Evolutionary conservation across 1,140 invertebrate genomes (phyloP).

Genomic region (Belonocnema kinseyi): DNA sequence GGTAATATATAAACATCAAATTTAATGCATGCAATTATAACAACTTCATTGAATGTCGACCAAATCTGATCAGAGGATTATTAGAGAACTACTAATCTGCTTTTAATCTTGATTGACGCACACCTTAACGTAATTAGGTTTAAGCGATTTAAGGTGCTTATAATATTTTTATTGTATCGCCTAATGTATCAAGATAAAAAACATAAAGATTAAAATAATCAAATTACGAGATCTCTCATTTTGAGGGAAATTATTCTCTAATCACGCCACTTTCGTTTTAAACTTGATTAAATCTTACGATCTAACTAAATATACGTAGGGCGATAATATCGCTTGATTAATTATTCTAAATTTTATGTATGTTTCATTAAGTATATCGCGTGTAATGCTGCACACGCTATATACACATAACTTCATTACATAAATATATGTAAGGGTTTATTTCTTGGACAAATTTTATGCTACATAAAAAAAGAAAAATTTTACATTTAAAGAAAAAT

Average conservation of each 20-base stretch:
- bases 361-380: slow-evolving; percentile 12
- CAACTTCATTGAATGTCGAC: no score
- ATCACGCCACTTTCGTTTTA: not conserved
- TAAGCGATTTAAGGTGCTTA: no score
- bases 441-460: slow-evolving; percentile 22
- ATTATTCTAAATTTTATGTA: slow-evolving; percentile 4
- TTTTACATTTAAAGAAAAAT: not conserved
- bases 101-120: no score
- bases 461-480: not conserved
- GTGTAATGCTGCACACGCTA: slow-evolving; percentile 13
- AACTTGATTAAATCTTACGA: not conserved
- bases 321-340: slow-evolving; percentile 14
- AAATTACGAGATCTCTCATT: not conserved
- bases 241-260: not conserved
- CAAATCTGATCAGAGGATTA: no score
- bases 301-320: not conserved
- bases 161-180: no score
- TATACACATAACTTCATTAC: slow-evolving; percentile 15
- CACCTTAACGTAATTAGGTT: no score
- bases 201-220: not conserved
- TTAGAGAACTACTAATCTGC: no score
- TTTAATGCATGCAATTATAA: no score
- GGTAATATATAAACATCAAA: no score
- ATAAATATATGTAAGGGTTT: slow-evolving; percentile 14
- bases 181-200: not conserved